These are phyloP conservation scores for Heterohyrax brucei DNA, from an alignment of 2,797 vertebrate genomes.

Conservation along the genomic window DNA sequence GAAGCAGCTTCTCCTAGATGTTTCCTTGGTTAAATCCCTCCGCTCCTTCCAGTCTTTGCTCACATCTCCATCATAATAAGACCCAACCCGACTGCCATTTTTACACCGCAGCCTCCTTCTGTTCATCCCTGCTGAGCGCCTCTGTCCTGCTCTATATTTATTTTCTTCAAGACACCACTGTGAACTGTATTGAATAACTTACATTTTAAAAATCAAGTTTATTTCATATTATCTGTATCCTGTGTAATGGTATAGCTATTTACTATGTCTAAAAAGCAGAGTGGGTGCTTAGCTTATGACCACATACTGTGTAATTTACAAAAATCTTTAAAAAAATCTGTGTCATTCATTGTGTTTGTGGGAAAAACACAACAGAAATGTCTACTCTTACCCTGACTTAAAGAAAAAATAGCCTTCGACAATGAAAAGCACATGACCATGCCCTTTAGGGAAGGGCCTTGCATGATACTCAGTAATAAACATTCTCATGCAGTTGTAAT, in stretches of 20 bases:
- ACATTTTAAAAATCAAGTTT: neutral
- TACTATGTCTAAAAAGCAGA: slow-evolving; percentile 21
- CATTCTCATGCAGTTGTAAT: neutral
- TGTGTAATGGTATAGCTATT: neutral
- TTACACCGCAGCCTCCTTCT: neutral
- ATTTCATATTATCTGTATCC: neutral
- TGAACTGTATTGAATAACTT: neutral
- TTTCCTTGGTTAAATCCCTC: neutral
- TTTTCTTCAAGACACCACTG: neutral
- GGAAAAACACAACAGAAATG: neutral
- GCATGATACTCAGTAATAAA: neutral
- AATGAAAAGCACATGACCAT: neutral
- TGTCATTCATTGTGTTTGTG: neutral
- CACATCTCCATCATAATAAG: neutral
- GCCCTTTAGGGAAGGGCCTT: neutral
- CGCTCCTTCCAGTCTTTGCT: neutral
- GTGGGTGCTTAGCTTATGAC: neutral
- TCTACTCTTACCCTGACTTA: neutral
- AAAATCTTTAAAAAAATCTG: slow-evolving; percentile 28
- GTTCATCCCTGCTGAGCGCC: neutral
- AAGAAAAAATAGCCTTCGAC: neutral
- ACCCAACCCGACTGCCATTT: neutral
- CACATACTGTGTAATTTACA: neutral
- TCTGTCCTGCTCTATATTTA: neutral
- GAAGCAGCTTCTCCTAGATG: neutral